Evolutionary conservation across 2,888 invertebrate species (phyloP).

Genomic region (Nyleta sp.): DNA sequence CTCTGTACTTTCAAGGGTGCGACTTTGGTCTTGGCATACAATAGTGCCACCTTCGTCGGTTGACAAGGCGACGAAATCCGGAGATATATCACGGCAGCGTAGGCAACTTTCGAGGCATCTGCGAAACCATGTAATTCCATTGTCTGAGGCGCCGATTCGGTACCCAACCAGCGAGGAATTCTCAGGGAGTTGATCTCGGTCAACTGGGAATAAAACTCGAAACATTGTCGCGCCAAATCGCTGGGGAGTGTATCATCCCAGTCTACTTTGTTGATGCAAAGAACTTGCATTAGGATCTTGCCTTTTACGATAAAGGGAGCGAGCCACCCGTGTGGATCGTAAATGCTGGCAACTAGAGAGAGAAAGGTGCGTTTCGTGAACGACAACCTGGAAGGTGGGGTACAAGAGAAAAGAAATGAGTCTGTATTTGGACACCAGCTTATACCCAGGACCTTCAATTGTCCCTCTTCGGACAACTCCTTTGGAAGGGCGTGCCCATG

Average conservation of each 20-base stretch:
- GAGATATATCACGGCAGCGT: constrained; percentile 52
- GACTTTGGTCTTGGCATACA: too few relatives aligned
- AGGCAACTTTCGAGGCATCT: constrained; percentile 55
- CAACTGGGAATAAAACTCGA: background rate
- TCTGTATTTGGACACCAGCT: too few relatives aligned
- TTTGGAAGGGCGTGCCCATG: constrained; percentile 1
- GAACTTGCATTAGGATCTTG: background rate
- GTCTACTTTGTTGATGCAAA: constrained; percentile 12
- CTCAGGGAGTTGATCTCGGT: background rate
- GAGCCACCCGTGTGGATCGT: constrained; percentile 13
- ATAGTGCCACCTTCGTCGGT: too few relatives aligned
- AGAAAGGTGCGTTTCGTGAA: too few relatives aligned
- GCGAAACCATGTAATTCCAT: constrained; percentile 57
- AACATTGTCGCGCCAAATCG: background rate
- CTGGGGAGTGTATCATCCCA: constrained; percentile 15
- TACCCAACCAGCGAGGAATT: background rate
- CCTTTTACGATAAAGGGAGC: constrained; percentile 7
- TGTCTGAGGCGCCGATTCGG: too few relatives aligned
- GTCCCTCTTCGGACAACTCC: background rate
- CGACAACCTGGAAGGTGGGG: too few relatives aligned
- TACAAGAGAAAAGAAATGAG: too few relatives aligned
- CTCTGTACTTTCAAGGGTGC: too few relatives aligned
- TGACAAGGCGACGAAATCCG: constrained; percentile 16
- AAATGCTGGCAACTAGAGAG: too few relatives aligned
- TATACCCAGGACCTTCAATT: constrained; percentile 11